These are phyloP conservation scores for Trachelus stipa DNA, from an alignment of 2,888 invertebrate genomes.

Conservation along the genomic window DNA sequence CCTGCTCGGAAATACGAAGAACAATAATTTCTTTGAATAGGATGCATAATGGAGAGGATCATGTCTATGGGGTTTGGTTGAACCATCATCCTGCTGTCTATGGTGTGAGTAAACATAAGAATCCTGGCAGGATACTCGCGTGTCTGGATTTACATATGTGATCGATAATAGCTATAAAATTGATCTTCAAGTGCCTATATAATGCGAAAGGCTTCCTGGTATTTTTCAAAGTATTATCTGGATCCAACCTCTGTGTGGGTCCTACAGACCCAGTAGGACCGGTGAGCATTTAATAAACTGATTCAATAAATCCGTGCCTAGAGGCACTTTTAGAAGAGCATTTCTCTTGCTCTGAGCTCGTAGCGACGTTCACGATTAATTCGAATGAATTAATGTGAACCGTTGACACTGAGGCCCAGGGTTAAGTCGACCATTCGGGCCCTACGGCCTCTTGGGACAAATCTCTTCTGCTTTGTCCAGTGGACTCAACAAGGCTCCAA, in stretches of 20 bases:
- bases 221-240: background rate
- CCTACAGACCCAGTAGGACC: slow-evolving; percentile 4
- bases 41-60: slow-evolving; percentile 23
- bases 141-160: slow-evolving; percentile 20
- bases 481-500: background rate
- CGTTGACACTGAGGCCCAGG: slow-evolving; percentile 51
- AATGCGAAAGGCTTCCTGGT: background rate
- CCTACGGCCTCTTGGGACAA: background rate
- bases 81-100: background rate
- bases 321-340: background rate
- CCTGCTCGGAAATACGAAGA: background rate
- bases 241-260: background rate
- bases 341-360: slow-evolving; percentile 17
- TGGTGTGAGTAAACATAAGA: slow-evolving; percentile 26
- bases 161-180: background rate
- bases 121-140: slow-evolving; percentile 15
- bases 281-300: slow-evolving; percentile 62
- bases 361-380: slow-evolving; percentile 59
- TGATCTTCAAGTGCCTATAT: background rate
- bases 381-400: slow-evolving; percentile 64
- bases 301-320: slow-evolving; percentile 65
- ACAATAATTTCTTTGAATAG: slow-evolving; percentile 20
- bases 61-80: background rate
- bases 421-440: slow-evolving; percentile 37
- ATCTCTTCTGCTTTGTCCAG: background rate